Conservation (phyloP, 2,888 invertebrate genomes). For the Calameuta pallipes region DNA sequence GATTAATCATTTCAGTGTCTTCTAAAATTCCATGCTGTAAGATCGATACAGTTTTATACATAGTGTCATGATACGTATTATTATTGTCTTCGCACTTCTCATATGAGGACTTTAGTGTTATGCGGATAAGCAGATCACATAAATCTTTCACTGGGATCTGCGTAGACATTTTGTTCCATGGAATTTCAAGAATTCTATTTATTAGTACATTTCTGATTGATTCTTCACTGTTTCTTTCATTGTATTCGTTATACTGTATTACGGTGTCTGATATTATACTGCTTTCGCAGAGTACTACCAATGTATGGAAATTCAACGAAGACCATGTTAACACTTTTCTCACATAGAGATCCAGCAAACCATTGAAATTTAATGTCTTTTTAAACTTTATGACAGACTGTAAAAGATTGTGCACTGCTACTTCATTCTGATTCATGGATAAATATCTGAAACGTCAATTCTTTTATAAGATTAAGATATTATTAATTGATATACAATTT, state of each 20-base stretch:
- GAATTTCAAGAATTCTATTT: slow-evolving; percentile 48
- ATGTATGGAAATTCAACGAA: slow-evolving; percentile 58
- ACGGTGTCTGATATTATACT: slow-evolving; percentile 51
- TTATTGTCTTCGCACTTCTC: neutral
- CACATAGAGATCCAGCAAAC: slow-evolving; percentile 62
- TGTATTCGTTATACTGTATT: slow-evolving; percentile 23
- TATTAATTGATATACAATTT: neutral
- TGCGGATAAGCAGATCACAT: slow-evolving; percentile 45
- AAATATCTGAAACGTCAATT: slow-evolving; percentile 60
- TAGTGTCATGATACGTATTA: neutral
- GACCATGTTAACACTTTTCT: slow-evolving; percentile 62
- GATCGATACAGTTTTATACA: neutral
- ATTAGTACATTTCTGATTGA: slow-evolving; percentile 47
- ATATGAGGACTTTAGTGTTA: slow-evolving; percentile 34
- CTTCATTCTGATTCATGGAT: slow-evolving; percentile 66
- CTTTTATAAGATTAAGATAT: slow-evolving; percentile 6
- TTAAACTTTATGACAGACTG: slow-evolving; percentile 61
- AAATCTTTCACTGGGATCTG: slow-evolving; percentile 42
- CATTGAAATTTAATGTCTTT: slow-evolving; percentile 54
- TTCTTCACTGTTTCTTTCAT: slow-evolving; percentile 25
- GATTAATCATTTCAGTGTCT: slow-evolving; percentile 26
- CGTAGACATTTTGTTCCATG: slow-evolving; percentile 32
- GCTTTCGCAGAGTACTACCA: slow-evolving; percentile 58
- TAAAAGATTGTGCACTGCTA: slow-evolving; percentile 63
- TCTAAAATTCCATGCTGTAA: slow-evolving; percentile 20